Conservation (phyloP, 1,140 invertebrate species). For the Drosophila asahinai region DNA sequence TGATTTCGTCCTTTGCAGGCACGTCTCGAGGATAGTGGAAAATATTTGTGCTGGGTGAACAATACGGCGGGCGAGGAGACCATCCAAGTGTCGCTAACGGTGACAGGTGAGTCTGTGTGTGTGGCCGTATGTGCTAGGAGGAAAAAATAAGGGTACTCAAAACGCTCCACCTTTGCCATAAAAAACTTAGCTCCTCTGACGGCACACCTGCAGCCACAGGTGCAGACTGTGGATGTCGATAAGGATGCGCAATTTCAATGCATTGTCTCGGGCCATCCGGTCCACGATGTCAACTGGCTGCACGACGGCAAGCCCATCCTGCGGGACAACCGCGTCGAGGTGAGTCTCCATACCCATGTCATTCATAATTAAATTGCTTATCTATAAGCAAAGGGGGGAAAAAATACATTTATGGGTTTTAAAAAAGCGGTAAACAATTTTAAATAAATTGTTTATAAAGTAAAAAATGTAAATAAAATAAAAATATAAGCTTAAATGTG, state of each 20-base stretch:
- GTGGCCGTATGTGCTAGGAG: not conserved
- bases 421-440: not conserved
- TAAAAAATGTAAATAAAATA: not conserved
- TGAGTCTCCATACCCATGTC: slow-evolving; percentile 48
- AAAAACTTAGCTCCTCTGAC: slow-evolving; percentile 88
- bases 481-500: not conserved
- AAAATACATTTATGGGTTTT: too few species aligned
- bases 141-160: slow-evolving; percentile 18
- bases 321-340: slow-evolving; percentile 87
- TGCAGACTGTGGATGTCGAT: slow-evolving; percentile 92
- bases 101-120: slow-evolving; percentile 86
- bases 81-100: slow-evolving; percentile 91
- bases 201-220: slow-evolving; percentile 90
- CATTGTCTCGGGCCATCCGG: slow-evolving; percentile 93
- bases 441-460: not conserved
- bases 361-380: slow-evolving; percentile 1
- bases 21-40: slow-evolving; percentile 91
- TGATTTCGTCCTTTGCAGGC: slow-evolving; percentile 85
- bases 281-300: slow-evolving; percentile 92
- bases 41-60: slow-evolving; percentile 94
- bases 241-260: slow-evolving; percentile 94
- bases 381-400: too few species aligned
- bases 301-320: slow-evolving; percentile 92
- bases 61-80: slow-evolving; percentile 94
- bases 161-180: slow-evolving; percentile 4